These are phyloP conservation scores for Syrrhaptes paradoxus DNA, from an alignment of 2,113 vertebrate genomes.

Conservation along the genomic window DNA sequence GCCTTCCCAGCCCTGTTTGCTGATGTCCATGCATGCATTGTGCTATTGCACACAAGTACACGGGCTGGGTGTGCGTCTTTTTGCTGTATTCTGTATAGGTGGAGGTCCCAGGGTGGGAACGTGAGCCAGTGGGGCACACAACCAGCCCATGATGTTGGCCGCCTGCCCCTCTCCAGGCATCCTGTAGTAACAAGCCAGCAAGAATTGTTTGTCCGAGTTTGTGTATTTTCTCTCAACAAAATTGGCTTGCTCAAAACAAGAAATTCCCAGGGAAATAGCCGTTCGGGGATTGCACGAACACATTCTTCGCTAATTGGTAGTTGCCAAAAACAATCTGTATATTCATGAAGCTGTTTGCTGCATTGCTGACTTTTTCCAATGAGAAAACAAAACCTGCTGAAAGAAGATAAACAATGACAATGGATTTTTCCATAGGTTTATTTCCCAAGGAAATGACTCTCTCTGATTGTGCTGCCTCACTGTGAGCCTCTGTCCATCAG, in stretches of 20 bases:
- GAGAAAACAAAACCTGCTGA: constrained; percentile 27
- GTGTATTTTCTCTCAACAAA: neutral
- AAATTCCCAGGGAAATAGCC: constrained; percentile 7
- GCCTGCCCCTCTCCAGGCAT: neutral
- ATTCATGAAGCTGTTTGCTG: constrained; percentile 56
- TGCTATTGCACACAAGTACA: fast-evolving
- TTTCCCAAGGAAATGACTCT: neutral
- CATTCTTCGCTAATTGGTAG: constrained; percentile 26
- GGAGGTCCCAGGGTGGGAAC: neutral
- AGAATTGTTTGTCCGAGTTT: neutral
- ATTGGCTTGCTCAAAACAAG: neutral
- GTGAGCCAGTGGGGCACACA: neutral
- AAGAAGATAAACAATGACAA: constrained; percentile 34
- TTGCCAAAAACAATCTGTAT: constrained; percentile 39
- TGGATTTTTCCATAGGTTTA: neutral
- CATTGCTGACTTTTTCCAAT: constrained; percentile 28
- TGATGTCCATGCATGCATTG: neutral
- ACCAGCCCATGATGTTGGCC: fast-evolving
- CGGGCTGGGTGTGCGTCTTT: neutral
- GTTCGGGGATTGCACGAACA: neutral
- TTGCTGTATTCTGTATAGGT: fast-evolving
- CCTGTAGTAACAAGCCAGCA: neutral
- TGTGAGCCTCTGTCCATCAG: neutral
- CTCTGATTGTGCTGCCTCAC: neutral
- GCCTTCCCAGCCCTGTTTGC: neutral